phyloP scores from a whole-genome alignment of 2,113 vertebrate genomes.

The Aythya baeri region DNA sequence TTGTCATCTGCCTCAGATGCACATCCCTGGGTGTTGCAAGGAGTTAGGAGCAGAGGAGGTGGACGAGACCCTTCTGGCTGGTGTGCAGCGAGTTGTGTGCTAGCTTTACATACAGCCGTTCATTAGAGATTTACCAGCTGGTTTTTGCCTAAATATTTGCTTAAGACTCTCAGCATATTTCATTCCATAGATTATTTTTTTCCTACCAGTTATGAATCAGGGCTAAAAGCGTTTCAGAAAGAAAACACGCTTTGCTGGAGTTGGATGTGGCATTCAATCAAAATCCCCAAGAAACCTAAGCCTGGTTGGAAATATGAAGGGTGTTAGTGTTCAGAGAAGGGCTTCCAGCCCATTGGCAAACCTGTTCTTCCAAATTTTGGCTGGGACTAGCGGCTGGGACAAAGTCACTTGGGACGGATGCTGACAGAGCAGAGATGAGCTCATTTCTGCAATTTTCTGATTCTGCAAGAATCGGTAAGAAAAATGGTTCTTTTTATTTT shows the following conservation, averaged over 20 bases:
- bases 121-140: conserved; percentile 64
- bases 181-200: conserved; percentile 52
- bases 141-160: conserved; percentile 70
- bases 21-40: accelerated
- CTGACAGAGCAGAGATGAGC: not conserved
- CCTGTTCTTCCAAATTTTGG: not conserved
- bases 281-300: not conserved
- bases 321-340: not conserved
- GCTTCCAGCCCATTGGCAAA: not conserved
- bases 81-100: conserved; percentile 9
- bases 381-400: not conserved
- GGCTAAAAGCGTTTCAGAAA: conserved; percentile 29
- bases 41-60: not conserved
- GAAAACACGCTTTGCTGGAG: conserved; percentile 49
- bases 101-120: not conserved
- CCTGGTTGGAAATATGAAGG: not conserved
- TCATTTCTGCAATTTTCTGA: not conserved
- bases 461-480: not conserved
- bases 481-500: not conserved
- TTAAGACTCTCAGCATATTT: conserved; percentile 45
- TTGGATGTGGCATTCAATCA: conserved; percentile 8
- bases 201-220: conserved; percentile 55
- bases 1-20: not conserved
- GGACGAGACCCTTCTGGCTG: conserved; percentile 12
- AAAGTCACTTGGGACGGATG: not conserved